Conservation (phyloP, 2,113 vertebrate genomes). For the Rynchops niger region DNA sequence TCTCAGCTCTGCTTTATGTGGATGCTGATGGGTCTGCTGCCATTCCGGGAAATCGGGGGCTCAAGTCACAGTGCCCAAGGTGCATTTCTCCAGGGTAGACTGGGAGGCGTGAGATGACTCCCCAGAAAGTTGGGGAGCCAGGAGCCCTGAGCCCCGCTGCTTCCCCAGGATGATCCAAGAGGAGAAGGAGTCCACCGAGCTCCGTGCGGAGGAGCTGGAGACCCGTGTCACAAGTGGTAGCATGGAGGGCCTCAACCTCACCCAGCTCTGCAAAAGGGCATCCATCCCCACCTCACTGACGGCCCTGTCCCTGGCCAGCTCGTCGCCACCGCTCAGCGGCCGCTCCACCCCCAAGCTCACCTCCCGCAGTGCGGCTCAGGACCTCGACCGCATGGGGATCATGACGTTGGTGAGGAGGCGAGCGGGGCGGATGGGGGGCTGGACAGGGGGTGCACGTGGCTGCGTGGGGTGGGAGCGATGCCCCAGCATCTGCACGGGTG, state of each 20-base stretch:
- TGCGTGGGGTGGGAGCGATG: background rate
- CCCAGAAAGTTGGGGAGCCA: background rate
- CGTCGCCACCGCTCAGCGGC: slow-evolving; percentile 86
- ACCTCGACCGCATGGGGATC: slow-evolving; percentile 92
- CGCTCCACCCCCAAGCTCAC: slow-evolving; percentile 90
- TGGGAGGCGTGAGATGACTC: background rate
- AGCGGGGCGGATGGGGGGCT: rapidly evolving
- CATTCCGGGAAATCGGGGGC: rapidly evolving
- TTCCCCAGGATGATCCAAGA: slow-evolving; percentile 93
- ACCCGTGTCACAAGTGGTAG: slow-evolving; percentile 91
- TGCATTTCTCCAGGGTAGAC: background rate
- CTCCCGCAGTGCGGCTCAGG: slow-evolving; percentile 87
- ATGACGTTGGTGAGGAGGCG: slow-evolving; percentile 88
- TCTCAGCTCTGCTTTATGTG: background rate
- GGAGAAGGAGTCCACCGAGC: slow-evolving; percentile 92
- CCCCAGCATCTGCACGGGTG: rapidly evolving
- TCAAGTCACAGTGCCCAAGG: background rate
- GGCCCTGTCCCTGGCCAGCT: slow-evolving; percentile 90
- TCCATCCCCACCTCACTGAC: slow-evolving; percentile 93
- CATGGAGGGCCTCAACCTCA: slow-evolving; percentile 93
- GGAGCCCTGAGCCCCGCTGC: background rate
- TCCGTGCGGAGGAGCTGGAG: slow-evolving; percentile 90
- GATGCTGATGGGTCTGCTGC: background rate
- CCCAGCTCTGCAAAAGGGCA: slow-evolving; percentile 83
- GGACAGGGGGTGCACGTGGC: background rate